phyloP scores from a whole-genome alignment of 2,888 invertebrate genomes.

The Helicoverpa assulta region DNA sequence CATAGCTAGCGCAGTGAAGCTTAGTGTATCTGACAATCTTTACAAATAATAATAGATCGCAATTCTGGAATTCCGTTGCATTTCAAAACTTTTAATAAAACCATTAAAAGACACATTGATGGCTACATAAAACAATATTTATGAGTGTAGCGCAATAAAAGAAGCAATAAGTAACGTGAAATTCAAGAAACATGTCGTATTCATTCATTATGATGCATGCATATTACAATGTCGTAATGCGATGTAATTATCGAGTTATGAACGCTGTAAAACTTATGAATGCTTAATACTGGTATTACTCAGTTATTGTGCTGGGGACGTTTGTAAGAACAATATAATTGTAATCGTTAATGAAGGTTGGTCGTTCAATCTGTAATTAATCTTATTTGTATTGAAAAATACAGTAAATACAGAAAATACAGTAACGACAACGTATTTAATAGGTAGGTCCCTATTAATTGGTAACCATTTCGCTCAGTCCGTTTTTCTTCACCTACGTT shows the following conservation, averaged over 20 bases:
- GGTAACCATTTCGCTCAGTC: too few relatives aligned
- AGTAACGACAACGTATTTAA: too few relatives aligned
- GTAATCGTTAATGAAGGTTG: too few relatives aligned
- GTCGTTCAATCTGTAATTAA: too few relatives aligned
- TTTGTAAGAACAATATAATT: not conserved
- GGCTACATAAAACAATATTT: constrained; percentile 29
- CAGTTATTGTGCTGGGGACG: not conserved
- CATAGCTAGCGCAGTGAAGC: not conserved
- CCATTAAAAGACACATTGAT: not conserved
- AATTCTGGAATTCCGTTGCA: not conserved
- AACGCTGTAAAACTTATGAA: not conserved
- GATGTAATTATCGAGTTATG: constrained; percentile 34
- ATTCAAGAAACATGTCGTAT: constrained; percentile 21
- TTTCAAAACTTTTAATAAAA: constrained; percentile 6
- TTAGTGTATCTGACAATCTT: constrained; percentile 10
- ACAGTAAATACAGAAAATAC: too few relatives aligned
- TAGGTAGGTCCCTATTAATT: too few relatives aligned
- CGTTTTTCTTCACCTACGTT: too few relatives aligned
- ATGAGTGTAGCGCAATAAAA: constrained; percentile 34
- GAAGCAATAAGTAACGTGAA: constrained; percentile 16
- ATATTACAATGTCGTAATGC: constrained; percentile 17
- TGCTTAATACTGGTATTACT: not conserved
- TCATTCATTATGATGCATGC: constrained; percentile 25
- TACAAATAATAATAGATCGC: not conserved
- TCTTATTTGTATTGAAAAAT: too few relatives aligned